Evolutionary conservation across 2,113 vertebrate genomes (phyloP).

Genomic region (Grammomys dolichurus): DNA sequence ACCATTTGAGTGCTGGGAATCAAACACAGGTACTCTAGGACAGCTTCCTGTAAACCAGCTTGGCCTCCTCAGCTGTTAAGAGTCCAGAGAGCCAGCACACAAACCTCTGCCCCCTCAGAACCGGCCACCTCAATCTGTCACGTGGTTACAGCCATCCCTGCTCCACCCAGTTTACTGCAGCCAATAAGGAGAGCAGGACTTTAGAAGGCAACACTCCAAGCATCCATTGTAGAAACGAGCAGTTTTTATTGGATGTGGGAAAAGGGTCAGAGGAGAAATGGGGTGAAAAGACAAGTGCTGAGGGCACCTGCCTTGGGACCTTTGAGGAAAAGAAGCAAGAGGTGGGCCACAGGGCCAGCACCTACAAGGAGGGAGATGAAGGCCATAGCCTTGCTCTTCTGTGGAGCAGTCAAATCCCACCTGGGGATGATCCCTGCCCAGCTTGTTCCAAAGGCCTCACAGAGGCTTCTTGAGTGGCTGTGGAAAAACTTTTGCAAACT

Average conservation of each 20-base stretch:
- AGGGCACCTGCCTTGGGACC: neutral
- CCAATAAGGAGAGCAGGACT: neutral
- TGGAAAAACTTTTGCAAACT: neutral
- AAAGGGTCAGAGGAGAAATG: neutral
- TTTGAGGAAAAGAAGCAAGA: neutral
- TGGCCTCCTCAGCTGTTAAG: neutral
- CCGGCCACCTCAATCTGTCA: neutral
- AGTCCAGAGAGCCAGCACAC: neutral
- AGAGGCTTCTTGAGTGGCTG: neutral
- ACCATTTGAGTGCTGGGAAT: neutral
- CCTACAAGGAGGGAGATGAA: neutral
- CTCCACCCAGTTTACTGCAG: neutral
- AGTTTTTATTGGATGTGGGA: neutral
- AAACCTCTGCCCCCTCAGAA: neutral
- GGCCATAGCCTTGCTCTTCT: neutral
- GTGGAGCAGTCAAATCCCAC: rapidly evolving
- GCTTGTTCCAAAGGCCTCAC: neutral
- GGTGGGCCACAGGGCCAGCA: neutral
- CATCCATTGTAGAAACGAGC: neutral
- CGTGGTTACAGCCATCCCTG: neutral
- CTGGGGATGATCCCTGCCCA: neutral
- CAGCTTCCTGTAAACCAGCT: neutral
- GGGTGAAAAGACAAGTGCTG: neutral
- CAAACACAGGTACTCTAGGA: neutral
- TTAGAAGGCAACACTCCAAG: slow-evolving; percentile 30